These are phyloP conservation scores for Chaitophorus viminalis DNA, from an alignment of 2,888 invertebrate species.

Conservation along the genomic window DNA sequence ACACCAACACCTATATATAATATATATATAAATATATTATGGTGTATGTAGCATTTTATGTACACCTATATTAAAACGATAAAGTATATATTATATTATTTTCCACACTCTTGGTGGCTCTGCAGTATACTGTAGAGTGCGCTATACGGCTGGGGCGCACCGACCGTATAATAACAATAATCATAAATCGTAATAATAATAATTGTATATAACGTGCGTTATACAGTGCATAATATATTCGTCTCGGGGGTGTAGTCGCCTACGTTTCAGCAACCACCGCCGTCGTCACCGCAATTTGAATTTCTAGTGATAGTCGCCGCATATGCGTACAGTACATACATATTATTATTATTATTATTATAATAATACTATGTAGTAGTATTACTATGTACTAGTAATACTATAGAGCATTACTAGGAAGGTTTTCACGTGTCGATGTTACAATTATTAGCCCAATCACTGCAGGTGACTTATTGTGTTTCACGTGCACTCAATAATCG, in stretches of 20 bases:
- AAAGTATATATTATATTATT: not conserved
- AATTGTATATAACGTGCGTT: not conserved
- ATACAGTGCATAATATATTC: not conserved
- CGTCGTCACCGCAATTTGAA: not conserved
- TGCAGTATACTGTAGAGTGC: too few relatives aligned
- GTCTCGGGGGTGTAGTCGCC: constrained; percentile 4
- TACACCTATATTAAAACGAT: not conserved
- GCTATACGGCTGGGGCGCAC: not conserved
- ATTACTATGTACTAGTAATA: not conserved
- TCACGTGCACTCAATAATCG: too few relatives aligned
- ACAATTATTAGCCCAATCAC: too few relatives aligned
- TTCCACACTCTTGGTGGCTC: not conserved
- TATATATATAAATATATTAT: not conserved
- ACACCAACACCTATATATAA: not conserved
- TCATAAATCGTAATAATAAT: not conserved
- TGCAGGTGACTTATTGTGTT: too few relatives aligned
- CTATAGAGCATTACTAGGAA: not conserved
- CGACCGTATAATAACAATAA: not conserved
- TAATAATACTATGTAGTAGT: too few relatives aligned
- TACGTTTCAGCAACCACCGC: not conserved
- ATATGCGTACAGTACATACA: not conserved
- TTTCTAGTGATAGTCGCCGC: not conserved
- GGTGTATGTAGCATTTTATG: too few relatives aligned
- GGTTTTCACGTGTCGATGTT: too few relatives aligned
- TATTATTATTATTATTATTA: not conserved